These are phyloP conservation scores for Lutraria rhynchaena DNA, from an alignment of 1,140 invertebrate genomes.

Conservation along the genomic window DNA sequence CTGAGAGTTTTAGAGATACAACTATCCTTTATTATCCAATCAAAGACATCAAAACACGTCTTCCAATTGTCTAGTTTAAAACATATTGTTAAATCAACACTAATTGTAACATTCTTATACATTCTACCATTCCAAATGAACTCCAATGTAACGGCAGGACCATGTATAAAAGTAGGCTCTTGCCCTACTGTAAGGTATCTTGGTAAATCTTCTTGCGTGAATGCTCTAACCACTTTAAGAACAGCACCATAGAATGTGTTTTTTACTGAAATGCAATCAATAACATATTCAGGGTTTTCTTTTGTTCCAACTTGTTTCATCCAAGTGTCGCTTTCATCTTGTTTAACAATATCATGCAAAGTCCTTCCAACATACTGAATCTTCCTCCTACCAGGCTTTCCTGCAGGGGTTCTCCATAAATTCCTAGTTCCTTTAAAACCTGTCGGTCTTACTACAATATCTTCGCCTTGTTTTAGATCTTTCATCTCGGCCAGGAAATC, in stretches of 20 bases:
- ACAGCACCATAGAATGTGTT: not conserved
- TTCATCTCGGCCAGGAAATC: slow-evolving; percentile 42
- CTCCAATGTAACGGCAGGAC: slow-evolving; percentile 26
- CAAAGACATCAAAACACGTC: slow-evolving; percentile 5
- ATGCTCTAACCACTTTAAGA: not conserved
- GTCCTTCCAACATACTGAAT: not conserved
- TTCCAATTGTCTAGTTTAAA: slow-evolving; percentile 35
- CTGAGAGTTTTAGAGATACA: not conserved
- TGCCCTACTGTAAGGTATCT: not conserved
- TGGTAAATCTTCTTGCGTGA: not conserved
- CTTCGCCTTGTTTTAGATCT: not conserved
- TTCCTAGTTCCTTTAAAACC: not conserved
- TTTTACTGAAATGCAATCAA: slow-evolving; percentile 14
- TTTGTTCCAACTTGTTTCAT: slow-evolving; percentile 1
- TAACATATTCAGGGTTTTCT: slow-evolving; percentile 16
- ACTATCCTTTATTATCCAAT: not conserved
- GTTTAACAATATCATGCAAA: not conserved
- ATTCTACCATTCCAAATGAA: slow-evolving; percentile 51
- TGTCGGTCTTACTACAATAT: not conserved
- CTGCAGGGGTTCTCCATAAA: not conserved
- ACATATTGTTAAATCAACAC: slow-evolving; percentile 48
- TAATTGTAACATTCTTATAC: slow-evolving; percentile 48
- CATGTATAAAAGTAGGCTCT: slow-evolving; percentile 24
- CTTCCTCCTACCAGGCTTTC: not conserved
- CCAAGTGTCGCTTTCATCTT: not conserved